These are phyloP conservation scores for Drosophila neocordata DNA, from an alignment of 1,140 invertebrate genomes.

Conservation along the genomic window DNA sequence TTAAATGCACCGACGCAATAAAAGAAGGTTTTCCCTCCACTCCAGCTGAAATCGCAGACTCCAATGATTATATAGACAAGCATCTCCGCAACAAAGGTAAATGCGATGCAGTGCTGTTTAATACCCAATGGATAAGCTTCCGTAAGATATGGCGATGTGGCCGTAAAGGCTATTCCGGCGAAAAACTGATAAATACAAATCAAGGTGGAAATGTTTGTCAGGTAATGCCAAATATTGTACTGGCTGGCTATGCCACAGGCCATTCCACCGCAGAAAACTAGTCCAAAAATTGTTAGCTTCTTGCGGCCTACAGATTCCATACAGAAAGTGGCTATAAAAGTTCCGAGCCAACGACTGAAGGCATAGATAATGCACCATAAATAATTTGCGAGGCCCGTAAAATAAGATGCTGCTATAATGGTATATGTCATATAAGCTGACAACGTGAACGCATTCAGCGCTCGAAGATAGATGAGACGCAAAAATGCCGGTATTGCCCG, in stretches of 20 bases:
- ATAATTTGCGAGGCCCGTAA: accelerated
- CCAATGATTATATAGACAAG: slow-evolving; percentile 48
- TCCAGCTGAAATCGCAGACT: background rate
- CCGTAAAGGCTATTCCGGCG: slow-evolving; percentile 45
- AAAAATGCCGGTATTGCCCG: slow-evolving; percentile 43
- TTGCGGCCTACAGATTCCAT: slow-evolving; percentile 53
- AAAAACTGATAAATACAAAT: slow-evolving; percentile 40
- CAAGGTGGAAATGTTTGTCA: background rate
- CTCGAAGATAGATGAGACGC: slow-evolving; percentile 33
- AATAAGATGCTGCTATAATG: background rate
- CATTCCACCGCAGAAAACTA: slow-evolving; percentile 31
- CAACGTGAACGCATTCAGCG: slow-evolving; percentile 54
- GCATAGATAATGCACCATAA: slow-evolving; percentile 40
- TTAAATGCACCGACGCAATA: slow-evolving; percentile 44
- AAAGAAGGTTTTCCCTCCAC: slow-evolving; percentile 36
- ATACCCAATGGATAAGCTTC: slow-evolving; percentile 61
- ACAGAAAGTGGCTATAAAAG: slow-evolving; percentile 11
- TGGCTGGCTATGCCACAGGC: slow-evolving; percentile 36
- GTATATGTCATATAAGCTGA: slow-evolving; percentile 14
- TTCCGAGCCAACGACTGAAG: slow-evolving; percentile 26
- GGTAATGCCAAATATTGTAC: background rate
- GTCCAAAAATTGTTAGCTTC: slow-evolving; percentile 36
- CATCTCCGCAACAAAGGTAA: slow-evolving; percentile 58
- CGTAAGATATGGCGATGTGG: slow-evolving; percentile 44
- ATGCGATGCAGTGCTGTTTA: slow-evolving; percentile 54